Evolutionary conservation across 2,113 vertebrate genomes (phyloP).

Genomic region (Alces alces): DNA sequence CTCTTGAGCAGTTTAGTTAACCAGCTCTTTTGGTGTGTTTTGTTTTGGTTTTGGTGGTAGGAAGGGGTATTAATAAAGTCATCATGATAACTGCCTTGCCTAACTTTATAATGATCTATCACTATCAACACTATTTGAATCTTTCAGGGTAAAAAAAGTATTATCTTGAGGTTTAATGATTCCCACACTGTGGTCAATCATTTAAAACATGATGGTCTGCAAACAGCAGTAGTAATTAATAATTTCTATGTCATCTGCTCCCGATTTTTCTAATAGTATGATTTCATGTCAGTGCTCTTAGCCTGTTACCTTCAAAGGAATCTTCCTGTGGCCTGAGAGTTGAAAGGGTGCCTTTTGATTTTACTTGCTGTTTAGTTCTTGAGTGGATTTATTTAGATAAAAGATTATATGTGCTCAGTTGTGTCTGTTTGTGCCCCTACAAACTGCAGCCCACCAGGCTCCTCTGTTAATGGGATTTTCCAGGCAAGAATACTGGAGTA

Average conservation of each 20-base stretch:
- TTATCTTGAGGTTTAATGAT: background rate
- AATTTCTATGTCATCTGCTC: background rate
- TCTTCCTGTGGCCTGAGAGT: background rate
- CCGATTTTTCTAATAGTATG: background rate
- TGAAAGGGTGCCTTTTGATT: background rate
- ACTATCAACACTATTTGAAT: background rate
- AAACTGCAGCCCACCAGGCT: background rate
- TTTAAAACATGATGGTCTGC: background rate
- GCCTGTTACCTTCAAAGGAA: background rate
- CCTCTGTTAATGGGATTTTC: background rate
- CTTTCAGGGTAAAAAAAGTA: background rate
- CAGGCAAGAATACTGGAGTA: background rate
- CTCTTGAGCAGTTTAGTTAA: background rate
- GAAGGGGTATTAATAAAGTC: background rate
- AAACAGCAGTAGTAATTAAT: background rate
- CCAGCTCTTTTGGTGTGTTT: background rate
- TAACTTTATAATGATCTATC: background rate
- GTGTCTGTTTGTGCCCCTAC: background rate
- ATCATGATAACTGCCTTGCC: background rate
- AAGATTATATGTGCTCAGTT: background rate
- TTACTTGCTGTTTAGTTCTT: slow-evolving; percentile 14
- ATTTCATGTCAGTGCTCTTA: background rate
- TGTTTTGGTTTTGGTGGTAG: background rate
- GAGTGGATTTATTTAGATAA: background rate
- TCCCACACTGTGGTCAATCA: background rate